Conservation (phyloP, 2,113 vertebrate species). For the Trochalopteron elliotii region DNA sequence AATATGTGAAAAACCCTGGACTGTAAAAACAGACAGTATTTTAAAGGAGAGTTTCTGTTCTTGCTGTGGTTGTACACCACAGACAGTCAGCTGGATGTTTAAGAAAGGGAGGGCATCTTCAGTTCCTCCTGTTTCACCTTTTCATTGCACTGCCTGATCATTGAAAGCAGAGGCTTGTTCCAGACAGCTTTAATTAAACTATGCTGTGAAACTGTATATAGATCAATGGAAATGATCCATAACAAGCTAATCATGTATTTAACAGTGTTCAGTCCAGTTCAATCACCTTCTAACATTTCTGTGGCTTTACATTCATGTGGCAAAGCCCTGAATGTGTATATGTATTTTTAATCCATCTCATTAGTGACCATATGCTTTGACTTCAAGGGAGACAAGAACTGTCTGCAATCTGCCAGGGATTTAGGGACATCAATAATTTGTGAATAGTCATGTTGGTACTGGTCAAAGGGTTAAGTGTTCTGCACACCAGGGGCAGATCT, state of each 20-base stretch:
- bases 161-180: slow-evolving; percentile 71
- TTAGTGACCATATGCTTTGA: slow-evolving; percentile 85
- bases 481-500: slow-evolving; percentile 75
- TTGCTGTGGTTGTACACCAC: slow-evolving; percentile 33
- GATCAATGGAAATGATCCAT: slow-evolving; percentile 83
- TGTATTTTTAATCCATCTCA: slow-evolving; percentile 78
- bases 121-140: slow-evolving; percentile 64
- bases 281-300: slow-evolving; percentile 75
- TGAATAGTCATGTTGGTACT: slow-evolving; percentile 81
- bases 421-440: slow-evolving; percentile 87
- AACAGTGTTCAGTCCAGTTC: slow-evolving; percentile 73
- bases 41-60: slow-evolving; percentile 34
- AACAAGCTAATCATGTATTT: slow-evolving; percentile 81
- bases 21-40: not conserved
- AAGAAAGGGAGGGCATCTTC: not conserved
- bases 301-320: slow-evolving; percentile 65
- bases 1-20: not conserved
- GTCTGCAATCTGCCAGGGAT: slow-evolving; percentile 84
- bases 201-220: slow-evolving; percentile 74
- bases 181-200: slow-evolving; percentile 84
- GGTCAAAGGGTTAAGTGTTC: slow-evolving; percentile 88
- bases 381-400: slow-evolving; percentile 73
- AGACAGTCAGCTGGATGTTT: slow-evolving; percentile 17
- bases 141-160: slow-evolving; percentile 67
- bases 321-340: slow-evolving; percentile 65